Percentiles rank a stretch among this genome's conserved stretches.
phyloP scores from a whole-genome alignment of 2,113 vertebrate species.

The Archilochus colubris region DNA sequence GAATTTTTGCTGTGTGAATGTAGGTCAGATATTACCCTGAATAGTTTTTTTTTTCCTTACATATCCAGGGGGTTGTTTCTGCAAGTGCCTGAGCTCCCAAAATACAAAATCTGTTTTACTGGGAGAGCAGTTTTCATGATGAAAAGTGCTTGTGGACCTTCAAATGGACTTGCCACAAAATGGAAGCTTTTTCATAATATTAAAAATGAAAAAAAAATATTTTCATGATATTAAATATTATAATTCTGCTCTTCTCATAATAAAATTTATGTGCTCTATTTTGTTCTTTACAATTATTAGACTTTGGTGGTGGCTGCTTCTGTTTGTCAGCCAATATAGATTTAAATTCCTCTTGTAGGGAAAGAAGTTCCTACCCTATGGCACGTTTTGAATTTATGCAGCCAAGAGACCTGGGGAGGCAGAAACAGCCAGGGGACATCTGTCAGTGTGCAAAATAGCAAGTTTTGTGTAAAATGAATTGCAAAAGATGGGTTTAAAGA shows the following conservation, averaged over 20 bases:
- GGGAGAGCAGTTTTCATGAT: background rate
- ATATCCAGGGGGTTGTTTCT: background rate
- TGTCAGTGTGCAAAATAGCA: conserved; percentile 2
- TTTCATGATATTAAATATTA: too few species aligned
- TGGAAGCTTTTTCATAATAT: background rate
- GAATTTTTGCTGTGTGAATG: background rate
- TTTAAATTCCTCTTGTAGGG: background rate
- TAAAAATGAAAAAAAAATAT: too few species aligned
- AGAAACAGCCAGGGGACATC: conserved; percentile 12
- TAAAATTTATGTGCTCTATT: background rate
- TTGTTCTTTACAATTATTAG: background rate
- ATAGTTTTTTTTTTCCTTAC: background rate
- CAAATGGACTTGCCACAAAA: background rate
- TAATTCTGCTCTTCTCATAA: rapidly evolving
- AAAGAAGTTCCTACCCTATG: background rate
- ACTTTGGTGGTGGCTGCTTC: background rate
- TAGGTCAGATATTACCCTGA: background rate
- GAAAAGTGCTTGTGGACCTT: background rate
- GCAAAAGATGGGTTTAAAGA: background rate
- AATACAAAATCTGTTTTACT: rapidly evolving
- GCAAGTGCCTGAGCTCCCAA: background rate
- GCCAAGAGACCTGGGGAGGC: background rate
- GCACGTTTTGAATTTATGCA: conserved; percentile 18
- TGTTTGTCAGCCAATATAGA: background rate
- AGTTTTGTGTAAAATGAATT: background rate